These are phyloP conservation scores for Hydractinia echinata DNA, from an alignment of 30 jellyfish, hydroid and myxozoan genomes.

Conservation along the genomic window DNA sequence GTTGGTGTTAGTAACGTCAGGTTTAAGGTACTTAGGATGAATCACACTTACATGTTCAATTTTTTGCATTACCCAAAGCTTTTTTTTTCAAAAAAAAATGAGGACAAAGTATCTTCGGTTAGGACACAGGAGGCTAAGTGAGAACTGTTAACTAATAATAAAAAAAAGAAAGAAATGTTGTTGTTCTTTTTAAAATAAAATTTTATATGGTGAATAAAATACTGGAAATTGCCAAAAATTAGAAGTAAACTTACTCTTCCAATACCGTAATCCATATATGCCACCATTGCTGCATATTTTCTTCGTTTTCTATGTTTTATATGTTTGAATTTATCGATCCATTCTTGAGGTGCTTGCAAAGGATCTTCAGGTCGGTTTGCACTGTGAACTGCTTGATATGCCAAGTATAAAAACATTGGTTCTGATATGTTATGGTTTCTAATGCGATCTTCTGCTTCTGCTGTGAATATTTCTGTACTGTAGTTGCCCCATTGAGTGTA, in stretches of 20 bases:
- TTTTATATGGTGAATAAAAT: no score
- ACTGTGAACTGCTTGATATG: constrained; percentile 97
- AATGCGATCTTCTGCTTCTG: constrained; percentile 51
- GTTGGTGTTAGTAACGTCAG: no score
- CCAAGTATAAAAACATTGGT: constrained; percentile 82
- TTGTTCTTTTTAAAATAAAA: no score
- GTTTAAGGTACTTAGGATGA: no score
- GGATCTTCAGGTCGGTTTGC: constrained; percentile 68
- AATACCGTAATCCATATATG: constrained; percentile 78
- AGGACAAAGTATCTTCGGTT: no score
- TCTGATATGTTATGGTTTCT: constrained; percentile 56
- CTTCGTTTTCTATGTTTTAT: constrained; percentile 66
- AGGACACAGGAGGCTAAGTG: no score
- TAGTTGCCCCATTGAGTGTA: constrained; percentile 82
- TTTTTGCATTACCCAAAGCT: no score
- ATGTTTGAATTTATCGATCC: constrained; percentile 62
- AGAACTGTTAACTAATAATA: no score
- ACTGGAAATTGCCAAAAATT: no score
- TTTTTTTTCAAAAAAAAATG: no score
- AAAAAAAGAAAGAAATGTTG: no score
- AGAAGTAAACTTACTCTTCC: constrained; percentile 46
- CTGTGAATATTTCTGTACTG: constrained; percentile 88
- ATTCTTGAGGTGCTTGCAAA: constrained; percentile 76
- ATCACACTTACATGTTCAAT: no score
- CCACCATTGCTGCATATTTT: constrained; percentile 90